A percentile compares a stretch with the other conserved stretches of the same genome.
These are phyloP conservation scores for Orchesella cincta DNA, from an alignment of 1,140 invertebrate genomes.

Conservation along the genomic window DNA sequence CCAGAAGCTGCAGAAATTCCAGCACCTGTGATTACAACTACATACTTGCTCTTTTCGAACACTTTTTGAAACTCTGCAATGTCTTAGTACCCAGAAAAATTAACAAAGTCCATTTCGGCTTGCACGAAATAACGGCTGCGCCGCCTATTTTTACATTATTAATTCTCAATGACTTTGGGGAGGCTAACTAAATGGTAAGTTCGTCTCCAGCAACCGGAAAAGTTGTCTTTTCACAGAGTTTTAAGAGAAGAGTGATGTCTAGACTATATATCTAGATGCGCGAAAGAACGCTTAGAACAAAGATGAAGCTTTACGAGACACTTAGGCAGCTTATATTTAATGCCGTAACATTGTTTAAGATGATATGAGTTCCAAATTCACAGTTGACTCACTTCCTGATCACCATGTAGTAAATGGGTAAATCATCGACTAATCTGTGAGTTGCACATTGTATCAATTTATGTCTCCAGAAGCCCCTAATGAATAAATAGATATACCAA, in stretches of 20 bases:
- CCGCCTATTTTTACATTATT: not conserved
- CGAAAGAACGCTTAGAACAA: not conserved
- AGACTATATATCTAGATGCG: not conserved
- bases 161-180: not conserved
- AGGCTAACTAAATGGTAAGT: too few relatives aligned
- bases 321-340: not conserved
- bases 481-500: too few relatives aligned
- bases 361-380: not conserved
- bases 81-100: constrained; percentile 47
- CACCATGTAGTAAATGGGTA: too few relatives aligned
- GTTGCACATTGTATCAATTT: too few relatives aligned
- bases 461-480: too few relatives aligned
- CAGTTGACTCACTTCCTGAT: not conserved
- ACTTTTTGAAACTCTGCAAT: constrained; percentile 63
- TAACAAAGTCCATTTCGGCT: not conserved
- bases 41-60: constrained; percentile 60
- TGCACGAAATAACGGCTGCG: not conserved
- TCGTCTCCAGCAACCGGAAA: too few relatives aligned
- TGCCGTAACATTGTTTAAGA: not conserved
- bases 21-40: constrained; percentile 73
- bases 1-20: constrained; percentile 78
- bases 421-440: too few relatives aligned
- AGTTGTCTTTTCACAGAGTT: not conserved
- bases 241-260: not conserved
- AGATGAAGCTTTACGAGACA: not conserved